phyloP scores from a whole-genome alignment of 2,113 vertebrate species.

The Scomber japonicus region DNA sequence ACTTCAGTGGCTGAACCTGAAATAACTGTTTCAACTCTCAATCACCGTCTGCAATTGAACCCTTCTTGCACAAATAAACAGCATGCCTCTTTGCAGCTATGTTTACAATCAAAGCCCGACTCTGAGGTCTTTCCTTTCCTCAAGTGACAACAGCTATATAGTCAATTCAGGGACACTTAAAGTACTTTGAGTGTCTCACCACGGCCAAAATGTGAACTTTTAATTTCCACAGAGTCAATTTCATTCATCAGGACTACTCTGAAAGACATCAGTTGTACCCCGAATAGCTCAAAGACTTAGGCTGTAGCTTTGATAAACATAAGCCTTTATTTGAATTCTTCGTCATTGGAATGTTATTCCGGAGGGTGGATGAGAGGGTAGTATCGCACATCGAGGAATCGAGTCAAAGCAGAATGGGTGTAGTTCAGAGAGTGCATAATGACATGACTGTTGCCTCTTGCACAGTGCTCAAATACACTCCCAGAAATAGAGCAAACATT shows the following conservation, averaged over 20 bases:
- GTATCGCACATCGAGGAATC: conserved; percentile 60
- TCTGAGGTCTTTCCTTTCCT: conserved; percentile 46
- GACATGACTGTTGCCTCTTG: conserved; percentile 66
- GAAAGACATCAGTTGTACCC: conserved; percentile 70
- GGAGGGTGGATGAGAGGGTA: conserved; percentile 46
- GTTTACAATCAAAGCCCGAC: conserved; percentile 30
- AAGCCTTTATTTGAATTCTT: conserved; percentile 63
- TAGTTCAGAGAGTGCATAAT: conserved; percentile 71
- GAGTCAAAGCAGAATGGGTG: conserved; percentile 66
- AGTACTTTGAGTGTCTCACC: background rate
- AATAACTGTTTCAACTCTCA: conserved; percentile 28
- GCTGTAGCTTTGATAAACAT: conserved; percentile 67
- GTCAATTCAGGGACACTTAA: conserved; percentile 23
- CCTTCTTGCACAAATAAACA: conserved; percentile 21
- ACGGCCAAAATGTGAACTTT: conserved; percentile 16
- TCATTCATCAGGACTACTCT: conserved; percentile 30
- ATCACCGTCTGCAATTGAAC: conserved; percentile 4
- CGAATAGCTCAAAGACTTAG: conserved; percentile 70
- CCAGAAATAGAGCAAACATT: conserved; percentile 73
- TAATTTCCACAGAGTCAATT: conserved; percentile 31
- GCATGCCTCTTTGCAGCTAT: conserved; percentile 12
- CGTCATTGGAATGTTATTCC: conserved; percentile 67
- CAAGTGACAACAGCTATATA: conserved; percentile 43
- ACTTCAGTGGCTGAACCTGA: conserved; percentile 17
- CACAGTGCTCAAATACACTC: conserved; percentile 29